Percentiles rank a stretch among this genome's conserved stretches.
phyloP scores from a whole-genome alignment of 2,113 vertebrate genomes.

The Eulemur rufifrons region DNA sequence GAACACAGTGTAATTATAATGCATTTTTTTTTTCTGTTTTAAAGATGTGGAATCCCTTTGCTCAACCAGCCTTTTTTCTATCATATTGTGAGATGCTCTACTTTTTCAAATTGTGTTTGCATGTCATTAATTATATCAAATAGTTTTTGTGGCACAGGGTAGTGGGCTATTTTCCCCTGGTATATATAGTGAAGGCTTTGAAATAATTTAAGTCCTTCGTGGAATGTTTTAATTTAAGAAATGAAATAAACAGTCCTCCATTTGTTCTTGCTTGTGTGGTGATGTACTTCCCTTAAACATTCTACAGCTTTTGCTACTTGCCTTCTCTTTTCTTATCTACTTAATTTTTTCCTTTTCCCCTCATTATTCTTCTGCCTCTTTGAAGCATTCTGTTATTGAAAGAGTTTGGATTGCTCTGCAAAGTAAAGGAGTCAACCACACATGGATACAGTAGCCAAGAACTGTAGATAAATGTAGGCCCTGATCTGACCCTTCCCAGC shows the following conservation, averaged over 20 bases:
- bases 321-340: neutral
- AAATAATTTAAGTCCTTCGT: constrained; percentile 65
- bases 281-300: constrained; percentile 42
- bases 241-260: constrained; percentile 66
- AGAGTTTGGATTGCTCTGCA: constrained; percentile 43
- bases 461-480: neutral
- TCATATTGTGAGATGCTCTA: constrained; percentile 17
- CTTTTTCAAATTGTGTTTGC: constrained; percentile 60
- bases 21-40: constrained; percentile 15
- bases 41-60: constrained; percentile 51
- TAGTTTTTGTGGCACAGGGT: neutral
- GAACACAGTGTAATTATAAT: neutral
- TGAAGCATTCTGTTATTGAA: neutral
- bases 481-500: neutral
- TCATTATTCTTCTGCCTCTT: neutral
- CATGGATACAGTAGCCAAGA: neutral
- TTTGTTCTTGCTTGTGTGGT: constrained; percentile 59
- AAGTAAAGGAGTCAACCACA: neutral
- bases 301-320: neutral
- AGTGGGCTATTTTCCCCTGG: neutral
- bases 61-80: neutral
- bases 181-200: constrained; percentile 35
- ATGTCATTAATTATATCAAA: constrained; percentile 41
- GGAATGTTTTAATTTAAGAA: constrained; percentile 68
- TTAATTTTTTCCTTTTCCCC: neutral